Evolutionary conservation across 2,888 invertebrate genomes (phyloP).

Genomic region (Labia minor): DNA sequence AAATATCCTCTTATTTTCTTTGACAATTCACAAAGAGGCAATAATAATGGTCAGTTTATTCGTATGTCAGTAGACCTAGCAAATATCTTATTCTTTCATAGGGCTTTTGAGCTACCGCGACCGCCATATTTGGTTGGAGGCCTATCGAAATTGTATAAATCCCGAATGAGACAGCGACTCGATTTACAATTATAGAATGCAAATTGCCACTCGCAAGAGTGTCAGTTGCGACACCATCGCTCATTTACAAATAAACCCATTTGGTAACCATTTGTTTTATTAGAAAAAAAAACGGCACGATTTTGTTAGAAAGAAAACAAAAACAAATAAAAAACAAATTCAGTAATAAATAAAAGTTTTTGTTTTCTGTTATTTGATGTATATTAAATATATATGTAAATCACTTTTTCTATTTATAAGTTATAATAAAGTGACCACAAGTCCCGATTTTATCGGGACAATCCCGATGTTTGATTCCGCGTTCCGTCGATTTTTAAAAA

Average conservation of each 20-base stretch:
- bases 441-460: no score
- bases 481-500: no score
- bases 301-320: no score
- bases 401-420: no score
- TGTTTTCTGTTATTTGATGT: no score
- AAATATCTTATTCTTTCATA: background rate
- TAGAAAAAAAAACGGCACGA: no score
- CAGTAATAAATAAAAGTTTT: no score
- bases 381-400: no score
- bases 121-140: background rate
- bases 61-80: background rate
- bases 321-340: no score
- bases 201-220: background rate
- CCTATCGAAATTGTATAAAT: slow-evolving; percentile 7
- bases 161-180: background rate
- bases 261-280: background rate
- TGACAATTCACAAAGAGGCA: background rate
- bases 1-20: no score
- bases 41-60: slow-evolving; percentile 5
- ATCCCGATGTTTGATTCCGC: no score
- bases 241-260: slow-evolving; percentile 7
- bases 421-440: no score
- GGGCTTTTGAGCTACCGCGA: background rate
- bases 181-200: slow-evolving; percentile 13
- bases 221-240: background rate